A percentile compares a stretch with the other conserved stretches of the same genome.
phyloP scores from a whole-genome alignment of 2,888 invertebrate genomes.

The Chaetoderma sp. region DNA sequence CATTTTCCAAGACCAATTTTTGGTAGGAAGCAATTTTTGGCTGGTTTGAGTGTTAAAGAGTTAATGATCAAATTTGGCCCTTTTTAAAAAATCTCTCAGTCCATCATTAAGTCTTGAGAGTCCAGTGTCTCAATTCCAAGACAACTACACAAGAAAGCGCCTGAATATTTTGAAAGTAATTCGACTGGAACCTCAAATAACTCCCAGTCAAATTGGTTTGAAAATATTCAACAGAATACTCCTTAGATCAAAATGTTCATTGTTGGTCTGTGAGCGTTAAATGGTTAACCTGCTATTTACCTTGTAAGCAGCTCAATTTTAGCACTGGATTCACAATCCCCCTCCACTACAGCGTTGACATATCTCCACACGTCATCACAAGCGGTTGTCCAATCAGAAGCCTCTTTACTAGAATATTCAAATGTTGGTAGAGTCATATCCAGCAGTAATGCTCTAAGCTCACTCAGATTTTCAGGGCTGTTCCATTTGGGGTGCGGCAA shows the following conservation, averaged over 20 bases:
- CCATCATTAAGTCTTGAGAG: too few species aligned
- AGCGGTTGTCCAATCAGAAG: constrained; percentile 45
- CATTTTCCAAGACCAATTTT: too few species aligned
- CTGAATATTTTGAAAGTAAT: too few species aligned
- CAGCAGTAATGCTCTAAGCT: constrained; percentile 39
- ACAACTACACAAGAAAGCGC: too few species aligned
- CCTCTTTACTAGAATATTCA: constrained; percentile 33
- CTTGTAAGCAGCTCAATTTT: too few species aligned
- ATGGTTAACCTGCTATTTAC: neutral
- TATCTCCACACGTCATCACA: constrained; percentile 52
- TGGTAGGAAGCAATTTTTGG: too few species aligned
- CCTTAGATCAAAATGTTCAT: too few species aligned
- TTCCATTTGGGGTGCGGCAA: constrained; percentile 53
- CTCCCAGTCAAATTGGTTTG: neutral
- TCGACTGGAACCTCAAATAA: too few species aligned
- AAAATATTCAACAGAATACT: neutral
- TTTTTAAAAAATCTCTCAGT: too few species aligned
- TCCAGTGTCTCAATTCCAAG: too few species aligned
- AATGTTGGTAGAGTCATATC: constrained; percentile 52
- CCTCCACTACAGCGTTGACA: constrained; percentile 38
- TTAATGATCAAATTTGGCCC: too few species aligned
- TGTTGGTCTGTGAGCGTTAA: neutral
- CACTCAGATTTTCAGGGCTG: constrained; percentile 44
- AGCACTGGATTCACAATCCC: constrained; percentile 11
- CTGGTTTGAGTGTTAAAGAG: too few species aligned